Evolutionary conservation across 2,113 vertebrate genomes (phyloP), one percentile per base, ranked within the genome.

Genomic region (Clupea harengus): DNA sequence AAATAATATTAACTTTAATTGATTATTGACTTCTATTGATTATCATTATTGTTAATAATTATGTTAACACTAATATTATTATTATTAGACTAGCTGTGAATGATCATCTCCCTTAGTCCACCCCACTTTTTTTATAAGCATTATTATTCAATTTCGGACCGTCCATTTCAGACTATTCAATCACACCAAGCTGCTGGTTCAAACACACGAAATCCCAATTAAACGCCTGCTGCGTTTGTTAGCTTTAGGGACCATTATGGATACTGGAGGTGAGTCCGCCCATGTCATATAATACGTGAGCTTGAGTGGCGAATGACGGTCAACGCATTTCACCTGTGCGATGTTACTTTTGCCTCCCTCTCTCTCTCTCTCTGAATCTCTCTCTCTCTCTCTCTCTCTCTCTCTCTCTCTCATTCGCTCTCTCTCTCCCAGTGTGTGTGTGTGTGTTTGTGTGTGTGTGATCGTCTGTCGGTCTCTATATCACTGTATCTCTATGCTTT

Each of bases 201-300:
- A 39, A 39, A 39, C 39, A 39, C 39, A 39, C 39, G 39, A 90
- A 91, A 89, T 92, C 92, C 89, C 90, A 93, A 93, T 94, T 93
- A 93, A 91, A 86, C 88, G 82, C 93, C 90, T 89, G 91, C 91
- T 92, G 93, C 87, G 90, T 92, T 78, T 39, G 92, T 92, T 91
- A 88, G 87, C 89, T 94, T 93, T 92, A 83, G 82, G 82, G 75
- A 78, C 83, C 75, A 86, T 89, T 88, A 89, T 86, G 84, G 85
- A 88, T 83, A 67, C 64, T 67, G 64, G n/a, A 28, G 60, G 60
- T 25, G 60, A 67, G 64, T 67, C 64, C n/a, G 64, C n/a, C 8
- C 8, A 67, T 67, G 6, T 10, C 64, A 67, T 28, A 67, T 28
- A 67, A 28, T 67, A 67, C 64, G 10, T 67, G 64, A 67, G 6